Conservation (phyloP, 2,888 invertebrate species). For the Nemapogon koenigi region DNA sequence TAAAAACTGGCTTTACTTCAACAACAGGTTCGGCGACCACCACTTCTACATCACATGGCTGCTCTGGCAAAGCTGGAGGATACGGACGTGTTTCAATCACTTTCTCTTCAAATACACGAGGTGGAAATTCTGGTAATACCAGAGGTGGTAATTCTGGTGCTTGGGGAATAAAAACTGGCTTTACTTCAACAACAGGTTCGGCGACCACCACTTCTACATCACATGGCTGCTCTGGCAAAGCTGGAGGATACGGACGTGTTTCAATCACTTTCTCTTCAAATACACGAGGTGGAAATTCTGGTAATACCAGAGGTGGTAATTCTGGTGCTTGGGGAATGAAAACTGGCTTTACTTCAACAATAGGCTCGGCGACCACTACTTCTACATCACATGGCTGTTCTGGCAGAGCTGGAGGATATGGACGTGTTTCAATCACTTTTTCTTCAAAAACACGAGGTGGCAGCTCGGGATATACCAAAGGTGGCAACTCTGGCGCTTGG, state of each 20-base stretch:
- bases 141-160: slow-evolving; percentile 15
- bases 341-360: slow-evolving; percentile 10
- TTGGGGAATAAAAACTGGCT: background rate
- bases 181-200: background rate
- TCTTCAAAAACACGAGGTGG: slow-evolving; percentile 10
- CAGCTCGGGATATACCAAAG: slow-evolving; percentile 16
- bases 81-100: background rate
- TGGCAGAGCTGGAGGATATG: background rate
- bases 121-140: slow-evolving; percentile 12
- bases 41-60: background rate
- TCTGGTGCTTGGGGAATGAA: slow-evolving; percentile 16
- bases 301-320: slow-evolving; percentile 12
- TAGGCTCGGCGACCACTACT: background rate
- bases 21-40: background rate
- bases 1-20: background rate
- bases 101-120: slow-evolving; percentile 7
- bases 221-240: background rate
- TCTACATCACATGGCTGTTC: background rate
- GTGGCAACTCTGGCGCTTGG: slow-evolving; percentile 20
- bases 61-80: background rate
- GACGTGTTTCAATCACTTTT: background rate
- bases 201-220: background rate
- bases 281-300: slow-evolving; percentile 12
- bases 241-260: background rate
- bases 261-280: slow-evolving; percentile 1